These are phyloP conservation scores for Oligia fasciuncula DNA, from an alignment of 2,888 invertebrate genomes.

Conservation along the genomic window DNA sequence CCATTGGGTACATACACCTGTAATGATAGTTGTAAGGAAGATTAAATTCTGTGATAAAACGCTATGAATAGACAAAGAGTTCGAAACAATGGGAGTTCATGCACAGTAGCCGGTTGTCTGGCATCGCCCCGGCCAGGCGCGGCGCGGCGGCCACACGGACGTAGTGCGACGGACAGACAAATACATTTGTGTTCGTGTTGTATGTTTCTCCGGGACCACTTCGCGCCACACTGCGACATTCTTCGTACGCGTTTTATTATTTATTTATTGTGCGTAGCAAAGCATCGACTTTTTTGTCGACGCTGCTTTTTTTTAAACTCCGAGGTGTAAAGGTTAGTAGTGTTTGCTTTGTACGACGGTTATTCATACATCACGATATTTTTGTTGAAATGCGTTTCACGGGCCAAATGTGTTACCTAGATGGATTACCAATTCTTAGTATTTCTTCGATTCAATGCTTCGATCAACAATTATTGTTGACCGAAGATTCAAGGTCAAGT, in stretches of 20 bases:
- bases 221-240: constrained; percentile 84
- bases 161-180: constrained; percentile 63
- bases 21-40: neutral
- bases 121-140: constrained; percentile 9
- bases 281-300: constrained; percentile 69
- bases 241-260: constrained; percentile 73
- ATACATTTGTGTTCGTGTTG: constrained; percentile 73
- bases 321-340: constrained; percentile 74
- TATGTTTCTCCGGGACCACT: constrained; percentile 72
- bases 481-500: constrained; percentile 10
- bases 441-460: constrained; percentile 11
- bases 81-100: constrained; percentile 37
- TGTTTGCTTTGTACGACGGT: constrained; percentile 71
- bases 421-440: constrained; percentile 36
- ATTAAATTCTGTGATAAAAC: constrained; percentile 9
- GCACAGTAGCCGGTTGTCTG: constrained; percentile 72
- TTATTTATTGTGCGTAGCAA: constrained; percentile 71
- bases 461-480: no score
- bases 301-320: constrained; percentile 73
- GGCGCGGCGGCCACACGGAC: constrained; percentile 68
- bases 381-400: constrained; percentile 53
- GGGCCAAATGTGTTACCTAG: constrained; percentile 45
- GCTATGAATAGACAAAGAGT: constrained; percentile 37
- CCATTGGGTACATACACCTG: neutral
- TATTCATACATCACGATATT: constrained; percentile 68